Base-by-base conservation (phyloP, 1,140 invertebrate species). In the Pollicipes pollicipes region DNA sequence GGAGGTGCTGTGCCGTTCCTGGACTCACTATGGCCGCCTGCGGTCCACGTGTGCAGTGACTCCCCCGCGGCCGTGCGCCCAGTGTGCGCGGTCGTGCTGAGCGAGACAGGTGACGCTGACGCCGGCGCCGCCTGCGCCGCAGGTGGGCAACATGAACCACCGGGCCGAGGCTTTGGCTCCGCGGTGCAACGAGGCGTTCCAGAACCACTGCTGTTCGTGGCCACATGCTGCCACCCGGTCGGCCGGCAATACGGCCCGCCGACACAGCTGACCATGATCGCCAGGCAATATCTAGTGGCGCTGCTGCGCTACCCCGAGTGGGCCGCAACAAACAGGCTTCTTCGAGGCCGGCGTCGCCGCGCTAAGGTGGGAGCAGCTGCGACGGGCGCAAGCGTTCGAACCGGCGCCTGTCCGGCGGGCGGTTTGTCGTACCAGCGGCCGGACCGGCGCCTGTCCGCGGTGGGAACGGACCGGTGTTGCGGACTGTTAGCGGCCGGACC, bases 301-400 rank as follows among this genome's bases (percentile, higher is more conserved):
- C 78, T 98, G 3, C 81, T 98, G 0, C 84, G 97, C 13, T 91
- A 97, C 78, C 89, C 90, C 0, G 93, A 98, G 75, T 82, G 97
- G 0, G 84, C 98, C 30, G 88, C 92, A 0, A 91, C 93, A 17
- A 97, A 99, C 79, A 92, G 94, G 76, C 13, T 94, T 90, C 78
- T 96, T 89, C 76, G 90, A 93, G 76, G 93, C 93, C 71, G 96
- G 96, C 30, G 82, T 86, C 69, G 86, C 6, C 35, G 89, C 68
- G 35, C 35, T 17, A 35, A 35, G 35, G 35, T 35, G 96, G 30
- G 82, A 8, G n/a, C n/a, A n/a, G n/a, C n/a, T n/a, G n/a, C n/a
- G n/a, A n/a, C n/a, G n/a, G n/a, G n/a, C n/a, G n/a, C n/a, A n/a
- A n/a, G n/a, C n/a, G n/a, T n/a, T n/a, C n/a, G n/a, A n/a, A n/a